phyloP scores from a whole-genome alignment of 2,888 invertebrate genomes.

The Leptopterna dolabrata region DNA sequence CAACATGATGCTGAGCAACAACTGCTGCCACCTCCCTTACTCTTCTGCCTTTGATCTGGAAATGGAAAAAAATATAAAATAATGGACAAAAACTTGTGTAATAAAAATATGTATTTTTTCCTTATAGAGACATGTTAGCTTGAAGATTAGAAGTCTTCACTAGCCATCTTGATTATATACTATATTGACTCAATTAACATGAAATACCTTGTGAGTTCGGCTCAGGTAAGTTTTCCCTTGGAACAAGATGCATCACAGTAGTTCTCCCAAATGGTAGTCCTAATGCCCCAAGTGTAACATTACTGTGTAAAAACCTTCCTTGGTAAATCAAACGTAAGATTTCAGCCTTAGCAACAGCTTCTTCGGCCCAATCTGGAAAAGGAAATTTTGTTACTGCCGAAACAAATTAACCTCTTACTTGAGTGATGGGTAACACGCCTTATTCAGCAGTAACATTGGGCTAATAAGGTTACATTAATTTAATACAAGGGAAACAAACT shows the following conservation, averaged over 20 bases:
- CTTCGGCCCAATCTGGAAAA: slow-evolving; percentile 93
- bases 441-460: too few species aligned
- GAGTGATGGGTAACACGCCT: background rate
- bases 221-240: slow-evolving; percentile 98
- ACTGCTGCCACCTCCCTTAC: slow-evolving; percentile 94
- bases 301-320: slow-evolving; percentile 99
- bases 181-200: background rate
- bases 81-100: background rate
- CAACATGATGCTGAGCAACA: slow-evolving; percentile 73
- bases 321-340: slow-evolving; percentile 99
- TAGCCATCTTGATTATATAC: too few species aligned
- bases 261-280: slow-evolving; percentile 97
- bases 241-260: slow-evolving; percentile 99
- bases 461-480: too few species aligned
- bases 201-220: slow-evolving; percentile 94
- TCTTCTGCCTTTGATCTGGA: slow-evolving; percentile 93
- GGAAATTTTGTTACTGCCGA: background rate
- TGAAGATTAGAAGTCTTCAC: too few species aligned
- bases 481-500: too few species aligned
- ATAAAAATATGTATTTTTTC: too few species aligned
- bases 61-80: slow-evolving; percentile 67
- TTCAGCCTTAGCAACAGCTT: slow-evolving; percentile 95
- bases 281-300: slow-evolving; percentile 97
- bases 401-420: background rate
- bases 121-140: too few species aligned